phyloP scores from a whole-genome alignment of 2,113 vertebrate genomes.

The Leucopsar rothschildi region DNA sequence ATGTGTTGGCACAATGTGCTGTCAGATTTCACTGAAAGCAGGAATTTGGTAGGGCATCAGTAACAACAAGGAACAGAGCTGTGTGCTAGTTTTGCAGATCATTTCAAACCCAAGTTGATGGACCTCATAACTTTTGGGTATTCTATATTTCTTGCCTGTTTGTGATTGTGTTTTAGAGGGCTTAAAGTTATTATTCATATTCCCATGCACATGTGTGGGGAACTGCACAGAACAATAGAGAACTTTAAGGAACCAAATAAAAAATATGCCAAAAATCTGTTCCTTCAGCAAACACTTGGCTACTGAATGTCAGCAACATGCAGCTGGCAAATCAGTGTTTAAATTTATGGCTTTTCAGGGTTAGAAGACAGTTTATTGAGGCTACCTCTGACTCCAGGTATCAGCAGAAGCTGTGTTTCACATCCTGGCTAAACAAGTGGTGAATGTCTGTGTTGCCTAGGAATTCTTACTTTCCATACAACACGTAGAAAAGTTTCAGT shows the following conservation, averaged over 20 bases:
- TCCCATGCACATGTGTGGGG: rapidly evolving
- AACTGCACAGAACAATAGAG: not conserved
- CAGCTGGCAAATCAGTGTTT: not conserved
- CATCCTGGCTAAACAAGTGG: not conserved
- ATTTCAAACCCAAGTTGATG: not conserved
- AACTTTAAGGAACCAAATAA: not conserved
- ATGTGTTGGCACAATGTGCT: not conserved
- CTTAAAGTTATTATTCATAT: not conserved
- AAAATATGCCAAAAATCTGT: not conserved
- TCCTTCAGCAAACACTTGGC: not conserved
- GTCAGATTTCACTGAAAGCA: not conserved
- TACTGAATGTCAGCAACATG: not conserved
- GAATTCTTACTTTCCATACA: not conserved
- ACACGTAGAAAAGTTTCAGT: not conserved
- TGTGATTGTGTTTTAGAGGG: not conserved
- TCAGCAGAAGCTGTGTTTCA: not conserved
- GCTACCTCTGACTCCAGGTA: not conserved
- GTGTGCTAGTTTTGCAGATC: rapidly evolving
- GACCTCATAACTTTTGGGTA: not conserved
- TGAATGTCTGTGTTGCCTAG: rapidly evolving
- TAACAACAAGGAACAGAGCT: not conserved
- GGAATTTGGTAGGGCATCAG: not conserved
- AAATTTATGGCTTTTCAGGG: not conserved
- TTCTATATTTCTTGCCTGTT: not conserved
- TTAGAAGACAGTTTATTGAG: not conserved